These are phyloP conservation scores for Cryptosula pallasiana DNA, from an alignment of 2,888 invertebrate genomes.

Conservation along the genomic window DNA sequence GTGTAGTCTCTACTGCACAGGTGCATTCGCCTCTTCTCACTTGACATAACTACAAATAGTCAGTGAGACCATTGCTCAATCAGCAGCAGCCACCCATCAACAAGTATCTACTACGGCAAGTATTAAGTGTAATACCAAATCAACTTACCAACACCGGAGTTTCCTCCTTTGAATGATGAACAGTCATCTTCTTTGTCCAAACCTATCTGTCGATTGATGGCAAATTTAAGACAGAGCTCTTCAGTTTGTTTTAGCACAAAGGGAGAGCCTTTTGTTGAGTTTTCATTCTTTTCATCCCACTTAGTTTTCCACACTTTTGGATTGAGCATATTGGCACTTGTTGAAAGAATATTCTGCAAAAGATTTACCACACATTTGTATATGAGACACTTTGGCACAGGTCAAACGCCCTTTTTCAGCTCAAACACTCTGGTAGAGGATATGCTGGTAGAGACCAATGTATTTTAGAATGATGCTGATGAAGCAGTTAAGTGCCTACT, in stretches of 20 bases:
- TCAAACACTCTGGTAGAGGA: too few relatives aligned
- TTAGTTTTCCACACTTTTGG: neutral
- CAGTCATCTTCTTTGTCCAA: slow-evolving; percentile 21
- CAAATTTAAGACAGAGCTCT: neutral
- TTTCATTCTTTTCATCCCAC: slow-evolving; percentile 2
- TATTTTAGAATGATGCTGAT: too few relatives aligned
- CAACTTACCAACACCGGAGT: neutral
- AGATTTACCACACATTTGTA: neutral
- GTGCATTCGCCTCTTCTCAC: neutral
- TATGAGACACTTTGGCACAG: too few relatives aligned
- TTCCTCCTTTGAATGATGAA: neutral
- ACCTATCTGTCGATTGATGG: neutral
- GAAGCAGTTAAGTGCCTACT: too few relatives aligned
- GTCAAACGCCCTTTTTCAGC: too few relatives aligned
- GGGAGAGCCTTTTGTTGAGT: neutral
- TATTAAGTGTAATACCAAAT: too few relatives aligned
- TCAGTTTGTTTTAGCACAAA: neutral
- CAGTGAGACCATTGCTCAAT: neutral
- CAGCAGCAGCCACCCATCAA: too few relatives aligned
- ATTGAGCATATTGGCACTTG: neutral
- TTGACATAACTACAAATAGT: neutral
- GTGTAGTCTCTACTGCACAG: slow-evolving; percentile 12
- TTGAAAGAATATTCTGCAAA: neutral
- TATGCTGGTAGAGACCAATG: too few relatives aligned
- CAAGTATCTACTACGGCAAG: too few relatives aligned